Conservation (phyloP, 2,113 vertebrate genomes). For the Megalops atlanticus region DNA sequence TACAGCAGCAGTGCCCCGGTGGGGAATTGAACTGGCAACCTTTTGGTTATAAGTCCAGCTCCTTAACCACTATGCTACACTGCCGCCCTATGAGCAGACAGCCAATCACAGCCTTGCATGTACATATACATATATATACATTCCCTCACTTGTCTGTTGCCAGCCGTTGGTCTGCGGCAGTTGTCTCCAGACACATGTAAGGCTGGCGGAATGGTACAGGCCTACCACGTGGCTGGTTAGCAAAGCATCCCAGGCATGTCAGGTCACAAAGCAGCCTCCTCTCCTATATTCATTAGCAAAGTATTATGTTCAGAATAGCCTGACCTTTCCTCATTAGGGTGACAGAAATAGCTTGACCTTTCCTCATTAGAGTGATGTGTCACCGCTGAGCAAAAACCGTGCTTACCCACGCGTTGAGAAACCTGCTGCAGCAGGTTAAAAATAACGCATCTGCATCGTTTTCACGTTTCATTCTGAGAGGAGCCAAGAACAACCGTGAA, state of each 20-base stretch:
- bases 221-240: background rate
- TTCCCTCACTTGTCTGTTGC: background rate
- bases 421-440: constrained; percentile 33
- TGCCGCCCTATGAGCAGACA: too few species aligned
- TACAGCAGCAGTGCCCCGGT: too few species aligned
- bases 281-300: constrained; percentile 30
- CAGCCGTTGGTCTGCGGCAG: background rate
- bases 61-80: too few species aligned
- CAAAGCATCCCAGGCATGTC: background rate
- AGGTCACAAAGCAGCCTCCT: constrained; percentile 18
- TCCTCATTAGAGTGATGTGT: constrained; percentile 46
- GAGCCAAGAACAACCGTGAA: background rate
- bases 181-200: background rate
- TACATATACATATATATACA: background rate
- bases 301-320: constrained; percentile 39
- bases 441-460: background rate
- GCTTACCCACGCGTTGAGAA: constrained; percentile 27
- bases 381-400: constrained; percentile 36
- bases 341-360: constrained; percentile 54
- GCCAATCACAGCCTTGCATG: background rate
- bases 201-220: background rate
- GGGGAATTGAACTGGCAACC: too few species aligned
- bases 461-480: background rate
- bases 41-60: too few species aligned
- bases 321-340: constrained; percentile 49